Percentiles rank a stretch among this genome's conserved stretches.
Conservation (phyloP, 2,797 vertebrate species). For the Hylomyscus alleni region DNA sequence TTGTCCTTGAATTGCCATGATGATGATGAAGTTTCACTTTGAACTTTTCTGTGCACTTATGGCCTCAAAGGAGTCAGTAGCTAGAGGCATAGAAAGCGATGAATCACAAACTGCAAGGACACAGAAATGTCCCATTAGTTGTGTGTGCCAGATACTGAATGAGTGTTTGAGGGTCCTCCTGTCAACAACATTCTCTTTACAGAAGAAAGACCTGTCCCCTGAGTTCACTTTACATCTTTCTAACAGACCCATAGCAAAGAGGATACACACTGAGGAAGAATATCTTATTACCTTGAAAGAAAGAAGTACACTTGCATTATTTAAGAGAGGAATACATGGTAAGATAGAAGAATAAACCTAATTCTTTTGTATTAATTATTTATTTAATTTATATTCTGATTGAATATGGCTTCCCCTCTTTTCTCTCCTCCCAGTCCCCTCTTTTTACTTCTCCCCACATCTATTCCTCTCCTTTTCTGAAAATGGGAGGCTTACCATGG, state of each 20-base stretch:
- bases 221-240: not conserved
- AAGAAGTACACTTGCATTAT: not conserved
- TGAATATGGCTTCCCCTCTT: not conserved
- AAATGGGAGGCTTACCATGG: not conserved
- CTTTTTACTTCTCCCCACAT: not conserved
- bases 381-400: not conserved
- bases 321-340: not conserved
- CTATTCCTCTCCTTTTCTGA: not conserved
- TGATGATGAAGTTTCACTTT: not conserved
- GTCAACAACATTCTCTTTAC: not conserved
- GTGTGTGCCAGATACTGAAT: conserved; percentile 46
- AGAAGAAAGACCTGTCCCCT: not conserved
- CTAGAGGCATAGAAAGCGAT: not conserved
- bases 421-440: not conserved
- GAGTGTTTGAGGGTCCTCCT: not conserved
- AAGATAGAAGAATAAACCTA: not conserved
- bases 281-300: conserved; percentile 12
- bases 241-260: not conserved
- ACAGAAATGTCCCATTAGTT: conserved; percentile 8
- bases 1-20: conserved; percentile 59
- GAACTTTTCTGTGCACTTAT: not conserved
- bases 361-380: not conserved
- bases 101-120: conserved; percentile 43
- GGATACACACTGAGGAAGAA: not conserved
- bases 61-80: not conserved